Conservation (phyloP, 2,113 vertebrate genomes). For the Bos javanicus region DNA sequence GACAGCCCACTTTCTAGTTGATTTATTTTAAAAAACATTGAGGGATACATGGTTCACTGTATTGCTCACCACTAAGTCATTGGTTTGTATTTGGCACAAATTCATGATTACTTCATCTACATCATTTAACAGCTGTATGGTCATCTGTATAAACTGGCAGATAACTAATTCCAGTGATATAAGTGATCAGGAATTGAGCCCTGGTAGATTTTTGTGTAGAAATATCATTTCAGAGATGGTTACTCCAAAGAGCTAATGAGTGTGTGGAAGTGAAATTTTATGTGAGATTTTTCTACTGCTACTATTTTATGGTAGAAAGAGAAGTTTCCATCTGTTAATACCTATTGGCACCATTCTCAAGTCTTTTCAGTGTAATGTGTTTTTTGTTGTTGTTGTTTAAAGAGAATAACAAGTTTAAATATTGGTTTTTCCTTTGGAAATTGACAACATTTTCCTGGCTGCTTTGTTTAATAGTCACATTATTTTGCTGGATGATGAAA, state of each 20-base stretch:
- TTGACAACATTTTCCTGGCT: conserved; percentile 66
- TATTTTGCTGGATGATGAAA: conserved; percentile 75
- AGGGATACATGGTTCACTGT: conserved; percentile 38
- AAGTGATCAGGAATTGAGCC: background rate
- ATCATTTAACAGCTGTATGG: conserved; percentile 64
- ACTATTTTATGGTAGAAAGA: background rate
- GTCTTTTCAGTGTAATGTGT: background rate
- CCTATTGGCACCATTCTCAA: background rate
- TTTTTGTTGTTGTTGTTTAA: background rate
- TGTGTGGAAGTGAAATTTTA: background rate
- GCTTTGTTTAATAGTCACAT: conserved; percentile 74
- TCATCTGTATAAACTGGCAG: conserved; percentile 29
- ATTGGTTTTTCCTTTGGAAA: conserved; percentile 58
- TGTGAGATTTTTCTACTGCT: background rate
- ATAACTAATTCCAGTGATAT: conserved; percentile 57
- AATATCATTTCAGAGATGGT: conserved; percentile 16
- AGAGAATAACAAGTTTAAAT: conserved; percentile 61
- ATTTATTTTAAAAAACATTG: conserved; percentile 63
- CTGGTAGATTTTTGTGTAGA: conserved; percentile 21
- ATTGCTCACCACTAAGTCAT: conserved; percentile 55
- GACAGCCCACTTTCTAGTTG: conserved; percentile 47
- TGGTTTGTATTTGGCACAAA: conserved; percentile 61
- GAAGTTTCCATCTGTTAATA: background rate
- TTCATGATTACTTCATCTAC: conserved; percentile 70
- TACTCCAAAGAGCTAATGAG: background rate